Evolutionary conservation across 1,140 invertebrate genomes (phyloP).

Genomic region (Nephotettix cincticeps): DNA sequence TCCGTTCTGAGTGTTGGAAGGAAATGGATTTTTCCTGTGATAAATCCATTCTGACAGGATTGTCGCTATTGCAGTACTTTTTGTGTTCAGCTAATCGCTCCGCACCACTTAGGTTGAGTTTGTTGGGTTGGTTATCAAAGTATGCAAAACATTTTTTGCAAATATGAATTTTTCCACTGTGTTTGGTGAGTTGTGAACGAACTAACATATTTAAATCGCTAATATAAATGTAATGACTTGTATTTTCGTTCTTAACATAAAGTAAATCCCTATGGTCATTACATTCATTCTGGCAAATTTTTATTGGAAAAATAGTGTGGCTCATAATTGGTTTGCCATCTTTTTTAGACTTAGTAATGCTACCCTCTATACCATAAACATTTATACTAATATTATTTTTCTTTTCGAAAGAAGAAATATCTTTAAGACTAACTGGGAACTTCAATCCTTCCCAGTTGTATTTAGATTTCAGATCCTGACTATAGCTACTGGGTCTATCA

Average conservation of each 20-base stretch:
- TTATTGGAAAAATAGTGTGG: background rate
- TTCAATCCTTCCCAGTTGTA: background rate
- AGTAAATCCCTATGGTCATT: constrained; percentile 1
- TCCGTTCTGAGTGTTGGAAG: too few species aligned
- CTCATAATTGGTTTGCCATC: too few species aligned
- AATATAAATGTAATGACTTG: background rate
- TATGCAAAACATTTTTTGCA: background rate
- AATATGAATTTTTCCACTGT: background rate
- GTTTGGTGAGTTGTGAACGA: background rate
- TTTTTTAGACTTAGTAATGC: too few species aligned
- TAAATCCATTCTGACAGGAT: too few species aligned
- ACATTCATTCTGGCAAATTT: background rate
- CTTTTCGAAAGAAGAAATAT: background rate
- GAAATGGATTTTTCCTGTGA: too few species aligned
- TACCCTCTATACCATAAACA: background rate
- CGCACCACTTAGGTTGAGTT: too few species aligned
- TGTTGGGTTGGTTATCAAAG: too few species aligned
- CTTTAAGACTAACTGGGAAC: background rate
- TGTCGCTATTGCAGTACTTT: too few species aligned
- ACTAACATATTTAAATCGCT: background rate
- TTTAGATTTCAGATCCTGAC: background rate
- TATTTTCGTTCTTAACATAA: background rate
- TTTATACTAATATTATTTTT: background rate
- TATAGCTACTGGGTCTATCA: background rate
- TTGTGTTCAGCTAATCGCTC: too few species aligned